Evolutionary conservation across 1,140 invertebrate genomes (phyloP).

Genomic region (Rhopalosiphum padi): DNA sequence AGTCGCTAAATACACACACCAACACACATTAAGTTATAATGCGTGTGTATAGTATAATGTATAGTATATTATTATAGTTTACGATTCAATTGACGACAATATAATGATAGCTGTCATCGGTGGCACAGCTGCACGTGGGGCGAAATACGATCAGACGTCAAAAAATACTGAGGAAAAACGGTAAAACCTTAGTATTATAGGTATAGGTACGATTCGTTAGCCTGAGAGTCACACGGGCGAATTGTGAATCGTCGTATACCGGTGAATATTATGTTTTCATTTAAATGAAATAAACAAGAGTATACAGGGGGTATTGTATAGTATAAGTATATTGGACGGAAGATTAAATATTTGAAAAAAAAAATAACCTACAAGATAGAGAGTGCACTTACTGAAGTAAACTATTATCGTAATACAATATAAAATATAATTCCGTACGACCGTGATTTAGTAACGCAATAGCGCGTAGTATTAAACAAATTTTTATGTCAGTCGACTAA

Average conservation of each 20-base stretch:
- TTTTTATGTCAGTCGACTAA: neutral
- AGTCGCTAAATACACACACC: neutral
- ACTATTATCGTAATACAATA: neutral
- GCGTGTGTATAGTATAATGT: neutral
- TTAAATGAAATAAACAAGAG: neutral
- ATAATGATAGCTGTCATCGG: neutral
- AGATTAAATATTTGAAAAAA: neutral
- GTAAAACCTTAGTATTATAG: neutral
- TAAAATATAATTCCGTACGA: neutral
- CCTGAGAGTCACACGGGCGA: neutral
- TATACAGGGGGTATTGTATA: too few relatives aligned
- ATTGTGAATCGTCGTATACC: neutral
- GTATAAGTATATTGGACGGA: neutral
- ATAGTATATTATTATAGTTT: neutral
- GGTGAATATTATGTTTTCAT: neutral
- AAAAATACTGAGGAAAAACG: neutral
- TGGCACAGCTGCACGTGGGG: neutral
- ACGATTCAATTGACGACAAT: slow-evolving; percentile 11
- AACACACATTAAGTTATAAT: neutral
- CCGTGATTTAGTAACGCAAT: neutral
- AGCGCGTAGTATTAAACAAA: neutral
- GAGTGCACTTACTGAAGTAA: neutral
- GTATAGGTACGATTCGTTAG: neutral
- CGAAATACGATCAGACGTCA: neutral
- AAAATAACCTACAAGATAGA: neutral